Conservation (phyloP, 2,888 invertebrate species). For the Hemithea aestivaria region DNA sequence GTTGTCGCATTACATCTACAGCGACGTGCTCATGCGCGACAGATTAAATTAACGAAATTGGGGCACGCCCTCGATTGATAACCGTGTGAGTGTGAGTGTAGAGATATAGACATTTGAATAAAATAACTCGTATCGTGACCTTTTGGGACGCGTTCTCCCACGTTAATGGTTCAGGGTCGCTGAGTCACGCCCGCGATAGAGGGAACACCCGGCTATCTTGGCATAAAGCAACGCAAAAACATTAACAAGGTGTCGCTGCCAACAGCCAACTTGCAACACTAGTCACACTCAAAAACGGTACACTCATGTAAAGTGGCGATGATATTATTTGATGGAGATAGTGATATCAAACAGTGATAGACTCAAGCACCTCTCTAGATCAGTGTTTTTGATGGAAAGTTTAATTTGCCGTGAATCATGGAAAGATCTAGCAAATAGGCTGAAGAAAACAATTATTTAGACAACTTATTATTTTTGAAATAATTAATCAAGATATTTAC, state of each 20-base stretch:
- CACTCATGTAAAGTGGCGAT: constrained; percentile 23
- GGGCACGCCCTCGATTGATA: constrained; percentile 26
- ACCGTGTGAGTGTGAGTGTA: constrained; percentile 11
- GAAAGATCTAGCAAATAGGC: not conserved
- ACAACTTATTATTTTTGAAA: too few relatives aligned
- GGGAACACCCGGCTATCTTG: constrained; percentile 67
- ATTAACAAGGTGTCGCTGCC: constrained; percentile 36
- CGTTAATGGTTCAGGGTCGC: constrained; percentile 62
- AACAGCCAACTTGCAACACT: constrained; percentile 26
- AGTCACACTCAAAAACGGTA: constrained; percentile 23
- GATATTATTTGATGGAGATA: constrained; percentile 23
- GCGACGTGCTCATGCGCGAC: not conserved
- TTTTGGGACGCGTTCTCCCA: constrained; percentile 46
- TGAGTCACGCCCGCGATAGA: constrained; percentile 58
- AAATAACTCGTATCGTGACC: constrained; percentile 38
- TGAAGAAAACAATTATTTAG: constrained; percentile 1
- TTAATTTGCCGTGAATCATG: too few relatives aligned
- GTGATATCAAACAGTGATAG: constrained; percentile 19
- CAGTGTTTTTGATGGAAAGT: not conserved
- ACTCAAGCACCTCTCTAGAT: constrained; percentile 8
- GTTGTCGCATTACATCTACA: not conserved
- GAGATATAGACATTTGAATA: constrained; percentile 25
- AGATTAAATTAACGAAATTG: constrained; percentile 9
- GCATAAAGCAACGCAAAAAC: constrained; percentile 47
- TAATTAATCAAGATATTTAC: too few relatives aligned